Evolutionary conservation across 2,888 invertebrate genomes (phyloP).

Genomic region (Cephus pygmeus): DNA sequence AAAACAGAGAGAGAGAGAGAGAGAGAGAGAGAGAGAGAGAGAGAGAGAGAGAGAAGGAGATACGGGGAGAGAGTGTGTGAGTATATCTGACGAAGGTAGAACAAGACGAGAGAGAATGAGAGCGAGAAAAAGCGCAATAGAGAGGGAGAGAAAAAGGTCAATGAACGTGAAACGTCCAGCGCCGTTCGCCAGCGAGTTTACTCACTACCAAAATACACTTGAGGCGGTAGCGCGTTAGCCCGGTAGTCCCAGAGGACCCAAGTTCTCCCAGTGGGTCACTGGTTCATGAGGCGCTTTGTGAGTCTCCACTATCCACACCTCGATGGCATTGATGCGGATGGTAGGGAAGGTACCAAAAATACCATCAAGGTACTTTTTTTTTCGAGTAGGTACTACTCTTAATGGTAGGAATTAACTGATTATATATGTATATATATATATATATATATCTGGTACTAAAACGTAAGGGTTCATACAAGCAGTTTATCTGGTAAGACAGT

Average conservation of each 20-base stretch:
- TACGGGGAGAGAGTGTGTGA: background rate
- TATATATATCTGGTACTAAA: background rate
- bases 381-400: background rate
- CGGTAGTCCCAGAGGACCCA: constrained; percentile 34
- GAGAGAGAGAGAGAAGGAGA: no score
- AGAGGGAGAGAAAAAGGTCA: constrained; percentile 14
- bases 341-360: background rate
- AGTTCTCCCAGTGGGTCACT: constrained; percentile 59
- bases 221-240: constrained; percentile 31
- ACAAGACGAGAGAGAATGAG: background rate
- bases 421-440: background rate
- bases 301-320: constrained; percentile 16
- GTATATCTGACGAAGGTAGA: background rate
- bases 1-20: no score
- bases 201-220: constrained; percentile 54
- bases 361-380: background rate
- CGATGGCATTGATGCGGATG: background rate
- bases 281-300: constrained; percentile 50
- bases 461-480: background rate
- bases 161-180: constrained; percentile 41
- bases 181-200: constrained; percentile 44
- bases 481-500: background rate
- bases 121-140: background rate
- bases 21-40: no score
- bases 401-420: constrained; percentile 12